A percentile compares a stretch with the other conserved stretches of the same genome.
Evolutionary conservation across 2,113 vertebrate species (phyloP).

Genomic region (Megaceryle torquata): DNA sequence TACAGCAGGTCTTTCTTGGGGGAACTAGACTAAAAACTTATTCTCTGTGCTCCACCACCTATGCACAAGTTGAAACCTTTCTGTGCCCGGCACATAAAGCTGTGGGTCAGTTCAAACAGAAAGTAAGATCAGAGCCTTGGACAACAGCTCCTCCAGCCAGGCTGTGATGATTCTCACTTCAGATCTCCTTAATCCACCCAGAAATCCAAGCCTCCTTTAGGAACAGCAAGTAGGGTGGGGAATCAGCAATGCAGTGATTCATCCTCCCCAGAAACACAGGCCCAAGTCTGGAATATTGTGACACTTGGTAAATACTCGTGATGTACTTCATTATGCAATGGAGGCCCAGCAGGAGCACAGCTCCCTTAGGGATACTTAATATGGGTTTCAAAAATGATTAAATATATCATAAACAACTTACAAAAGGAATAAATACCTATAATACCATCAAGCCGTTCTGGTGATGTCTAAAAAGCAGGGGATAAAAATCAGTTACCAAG

Average conservation of each 20-base stretch:
- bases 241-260: constrained; percentile 44
- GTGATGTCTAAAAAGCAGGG: constrained; percentile 44
- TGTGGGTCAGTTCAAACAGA: not conserved
- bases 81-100: not conserved
- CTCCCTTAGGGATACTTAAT: constrained; percentile 57
- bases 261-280: constrained; percentile 34
- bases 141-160: not conserved
- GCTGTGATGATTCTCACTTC: not conserved
- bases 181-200: not conserved
- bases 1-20: not conserved
- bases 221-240: constrained; percentile 20
- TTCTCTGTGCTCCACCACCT: not conserved
- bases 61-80: not conserved
- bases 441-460: constrained; percentile 43
- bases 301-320: constrained; percentile 59
- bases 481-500: not conserved
- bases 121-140: not conserved
- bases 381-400: constrained; percentile 59
- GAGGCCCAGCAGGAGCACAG: constrained; percentile 55
- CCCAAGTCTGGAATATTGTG: constrained; percentile 42
- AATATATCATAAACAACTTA: constrained; percentile 71
- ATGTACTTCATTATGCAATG: constrained; percentile 60
- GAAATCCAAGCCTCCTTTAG: not conserved
- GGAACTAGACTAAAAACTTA: not conserved
- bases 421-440: constrained; percentile 65